These are phyloP conservation scores for Anarhynchus alexandrinus DNA, from an alignment of 2,113 vertebrate genomes.

Conservation along the genomic window DNA sequence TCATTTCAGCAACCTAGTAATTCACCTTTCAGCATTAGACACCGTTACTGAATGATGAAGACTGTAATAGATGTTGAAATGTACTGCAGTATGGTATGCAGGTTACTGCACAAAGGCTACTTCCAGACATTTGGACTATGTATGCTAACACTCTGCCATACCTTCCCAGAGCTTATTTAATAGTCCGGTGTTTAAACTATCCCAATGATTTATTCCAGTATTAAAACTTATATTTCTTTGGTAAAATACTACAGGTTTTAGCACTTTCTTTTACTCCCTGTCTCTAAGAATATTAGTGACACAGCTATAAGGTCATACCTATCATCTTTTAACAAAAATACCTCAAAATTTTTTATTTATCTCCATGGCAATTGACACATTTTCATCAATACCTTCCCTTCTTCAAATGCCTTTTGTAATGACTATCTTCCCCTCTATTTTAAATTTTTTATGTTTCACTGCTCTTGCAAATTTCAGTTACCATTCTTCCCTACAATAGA, in stretches of 20 bases:
- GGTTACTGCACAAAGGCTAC: neutral
- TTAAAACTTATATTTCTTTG: neutral
- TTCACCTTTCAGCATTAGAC: neutral
- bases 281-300: neutral
- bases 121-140: neutral
- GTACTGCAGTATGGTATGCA: neutral
- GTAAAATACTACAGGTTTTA: neutral
- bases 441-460: neutral
- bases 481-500: neutral
- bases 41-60: neutral
- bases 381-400: neutral
- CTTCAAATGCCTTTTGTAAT: neutral
- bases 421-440: neutral
- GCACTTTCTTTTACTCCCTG: neutral
- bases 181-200: neutral
- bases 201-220: neutral
- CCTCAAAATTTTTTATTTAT: neutral
- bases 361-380: neutral
- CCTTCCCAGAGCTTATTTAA: neutral
- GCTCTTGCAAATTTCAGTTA: neutral
- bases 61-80: neutral
- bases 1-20: neutral
- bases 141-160: neutral
- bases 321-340: neutral
- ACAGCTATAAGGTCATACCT: neutral